Evolutionary conservation across 1,140 invertebrate species (phyloP), one percentile per base, ranked within the genome.

Genomic region (Sitobion miscanthi): DNA sequence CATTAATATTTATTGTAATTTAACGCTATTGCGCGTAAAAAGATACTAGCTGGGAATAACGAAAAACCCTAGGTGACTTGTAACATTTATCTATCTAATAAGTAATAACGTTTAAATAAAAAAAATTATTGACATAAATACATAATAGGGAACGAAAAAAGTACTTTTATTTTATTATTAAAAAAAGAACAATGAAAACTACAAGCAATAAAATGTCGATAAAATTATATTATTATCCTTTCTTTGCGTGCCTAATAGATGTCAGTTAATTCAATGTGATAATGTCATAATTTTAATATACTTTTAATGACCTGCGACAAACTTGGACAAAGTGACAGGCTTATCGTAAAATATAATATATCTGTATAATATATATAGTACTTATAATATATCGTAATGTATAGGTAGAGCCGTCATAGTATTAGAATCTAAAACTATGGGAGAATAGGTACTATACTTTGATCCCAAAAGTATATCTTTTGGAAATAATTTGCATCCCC

Each of bases 231-330:
- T 87, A 87, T 87, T 87, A 87, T 87, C 30, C 25, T 47, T 45
- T 87, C 45, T 45, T 30, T 1, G 9, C 17, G 85, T 87, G 8
- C 38, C 38, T 82, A 38, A 85, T 85, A 42, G 21, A 45, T 85
- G 21, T 45, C 9, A 42, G 21, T 49, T 49, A 49, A 87, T 47
- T 87, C 30, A 49, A 87, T 49, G 45, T 47, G 30, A 47, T 87
- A 47, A 87, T 87, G 45, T 49, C 85, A 87, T 87, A 47, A n/a
- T 87, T 85, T 85, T 85, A 85, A 85, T 85, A 85, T 42, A 85
- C 38, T 85, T 49, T 87, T 49, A 87, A 87, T 87, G 85, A 7
- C 45, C 45, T 47, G 45, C 45, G 11, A n/a, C 30, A n/a, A 49
- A 87, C 30, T 87, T 49, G 2, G 5, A 82, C 35, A 82, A 38